Evolutionary conservation across 2,888 invertebrate genomes (phyloP), one percentile per base, ranked within the genome.

Genomic region (Cephus spinipes): DNA sequence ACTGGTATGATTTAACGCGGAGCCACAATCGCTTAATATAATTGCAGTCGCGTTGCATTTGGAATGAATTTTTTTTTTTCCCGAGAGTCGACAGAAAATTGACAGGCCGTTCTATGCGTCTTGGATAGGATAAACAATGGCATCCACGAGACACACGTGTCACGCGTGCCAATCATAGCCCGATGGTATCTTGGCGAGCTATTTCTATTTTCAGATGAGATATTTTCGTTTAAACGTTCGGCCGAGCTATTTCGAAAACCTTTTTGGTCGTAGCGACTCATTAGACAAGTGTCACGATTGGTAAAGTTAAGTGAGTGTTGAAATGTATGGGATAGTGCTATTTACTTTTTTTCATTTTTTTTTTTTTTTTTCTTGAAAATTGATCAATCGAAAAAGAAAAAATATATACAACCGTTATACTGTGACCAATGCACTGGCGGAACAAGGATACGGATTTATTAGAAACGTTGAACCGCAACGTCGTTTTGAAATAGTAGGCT

Each of bases 131-230:
- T 23, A 23, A 55, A 55, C 55, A 55, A 55, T 55, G 55, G 23
- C 55, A 55, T 23, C 9, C 55, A 55, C 9, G 23, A 23, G 82
- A 76, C 79, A 74, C 73, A 71, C 80, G 73, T 77, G 68, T 35
- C 79, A 74, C 82, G 77, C 83, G 81, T 76, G 84, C 85, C 84
- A 80, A 85, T 85, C 85, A 80, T 81, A 78, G 81, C 79, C 73
- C 80, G 77, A 83, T 79, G 82, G 84, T 84, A 83, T 84, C 81
- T 84, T 83, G 83, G 12, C 71, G 71, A 31, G 31, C 4, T 71
- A 71, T 71, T 71, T 71, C 71, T 81, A 80, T 82, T 81, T 83
- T 79, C 79, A 76, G 79, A 76, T 55, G 69, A 12, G 69, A 40
- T 78, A 76, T 78, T 78, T 78, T 73, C 75, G 75, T 78, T 73